These are phyloP conservation scores for Mormyrus hasselquistii DNA, from an alignment of 2,797 vertebrate species.

Conservation along the genomic window DNA sequence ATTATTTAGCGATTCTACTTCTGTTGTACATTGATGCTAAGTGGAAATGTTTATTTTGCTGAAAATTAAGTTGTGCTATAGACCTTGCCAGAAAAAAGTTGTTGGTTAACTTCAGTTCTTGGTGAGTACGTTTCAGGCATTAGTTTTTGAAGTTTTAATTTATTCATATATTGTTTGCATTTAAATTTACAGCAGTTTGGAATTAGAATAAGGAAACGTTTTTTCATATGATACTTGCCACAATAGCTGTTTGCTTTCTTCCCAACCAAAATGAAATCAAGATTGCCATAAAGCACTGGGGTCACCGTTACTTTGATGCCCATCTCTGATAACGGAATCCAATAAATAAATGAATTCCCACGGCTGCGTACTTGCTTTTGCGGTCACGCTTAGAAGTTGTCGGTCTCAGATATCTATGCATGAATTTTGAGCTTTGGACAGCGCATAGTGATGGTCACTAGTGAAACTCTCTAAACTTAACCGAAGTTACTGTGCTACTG, in stretches of 20 bases:
- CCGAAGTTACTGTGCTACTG: neutral
- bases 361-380: neutral
- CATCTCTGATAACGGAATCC: neutral
- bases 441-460: neutral
- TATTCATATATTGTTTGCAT: too few species aligned
- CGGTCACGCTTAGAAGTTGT: neutral
- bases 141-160: too few species aligned
- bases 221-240: neutral
- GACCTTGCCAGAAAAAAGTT: neutral
- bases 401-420: neutral
- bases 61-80: neutral
- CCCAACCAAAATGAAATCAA: neutral
- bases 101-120: neutral
- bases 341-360: neutral
- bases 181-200: neutral
- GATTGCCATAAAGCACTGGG: neutral
- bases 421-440: neutral
- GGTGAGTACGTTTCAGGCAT: too few species aligned
- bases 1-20: neutral
- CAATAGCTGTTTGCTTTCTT: neutral
- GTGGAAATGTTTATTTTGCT: neutral
- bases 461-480: neutral
- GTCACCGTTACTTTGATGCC: neutral
- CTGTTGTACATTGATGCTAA: neutral
- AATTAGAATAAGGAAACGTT: neutral